Evolutionary conservation across 2,797 vertebrate species (phyloP).

Genomic region (Ptychobarbus kaznakovi): DNA sequence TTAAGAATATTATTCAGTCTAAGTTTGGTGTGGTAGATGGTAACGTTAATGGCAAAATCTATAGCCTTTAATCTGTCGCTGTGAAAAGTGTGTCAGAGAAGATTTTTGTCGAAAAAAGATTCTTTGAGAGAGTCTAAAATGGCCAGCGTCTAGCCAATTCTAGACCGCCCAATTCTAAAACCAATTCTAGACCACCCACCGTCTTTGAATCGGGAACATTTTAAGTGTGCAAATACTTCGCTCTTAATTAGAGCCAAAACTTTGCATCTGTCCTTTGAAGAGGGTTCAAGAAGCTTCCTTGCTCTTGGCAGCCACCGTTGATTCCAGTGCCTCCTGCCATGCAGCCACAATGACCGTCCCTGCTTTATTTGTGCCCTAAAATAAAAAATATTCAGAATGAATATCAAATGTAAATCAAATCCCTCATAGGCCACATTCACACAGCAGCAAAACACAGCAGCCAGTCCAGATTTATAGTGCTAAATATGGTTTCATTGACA

Average conservation of each 20-base stretch:
- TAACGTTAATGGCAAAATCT: slow-evolving; percentile 25
- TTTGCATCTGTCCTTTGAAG: slow-evolving; percentile 63
- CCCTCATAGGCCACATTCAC: slow-evolving; percentile 62
- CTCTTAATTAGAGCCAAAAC: slow-evolving; percentile 60
- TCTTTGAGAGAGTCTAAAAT: slow-evolving; percentile 38
- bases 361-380: slow-evolving; percentile 58
- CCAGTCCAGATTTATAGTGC: background rate
- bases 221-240: slow-evolving; percentile 47
- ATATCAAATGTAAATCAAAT: slow-evolving; percentile 72
- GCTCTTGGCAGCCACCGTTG: slow-evolving; percentile 60
- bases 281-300: slow-evolving; percentile 54
- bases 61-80: slow-evolving; percentile 2
- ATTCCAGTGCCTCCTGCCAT: slow-evolving; percentile 59
- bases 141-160: slow-evolving; percentile 34
- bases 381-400: slow-evolving; percentile 69
- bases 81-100: slow-evolving; percentile 14
- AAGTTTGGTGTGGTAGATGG: slow-evolving; percentile 15
- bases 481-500: background rate
- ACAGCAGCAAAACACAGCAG: background rate
- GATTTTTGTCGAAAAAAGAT: slow-evolving; percentile 31
- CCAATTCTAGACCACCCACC: slow-evolving; percentile 39
- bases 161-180: slow-evolving; percentile 35
- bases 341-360: slow-evolving; percentile 55
- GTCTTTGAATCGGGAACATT: slow-evolving; percentile 49
- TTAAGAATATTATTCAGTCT: slow-evolving; percentile 4